phyloP scores from a whole-genome alignment of 2,113 vertebrate species.

The Gymnorhina tibicen region DNA sequence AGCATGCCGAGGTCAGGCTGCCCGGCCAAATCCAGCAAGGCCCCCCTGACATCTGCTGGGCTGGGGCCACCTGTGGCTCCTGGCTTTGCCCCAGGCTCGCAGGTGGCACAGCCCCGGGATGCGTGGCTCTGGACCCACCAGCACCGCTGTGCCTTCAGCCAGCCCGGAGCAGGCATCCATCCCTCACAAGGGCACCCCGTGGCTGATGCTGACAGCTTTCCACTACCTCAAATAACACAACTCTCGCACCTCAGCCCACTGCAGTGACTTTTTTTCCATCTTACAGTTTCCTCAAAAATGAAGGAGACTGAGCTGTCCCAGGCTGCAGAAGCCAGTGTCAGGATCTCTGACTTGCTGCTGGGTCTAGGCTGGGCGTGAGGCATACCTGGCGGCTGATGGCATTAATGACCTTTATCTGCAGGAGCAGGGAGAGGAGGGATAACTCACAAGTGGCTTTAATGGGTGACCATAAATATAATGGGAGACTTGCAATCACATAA shows the following conservation, averaged over 20 bases:
- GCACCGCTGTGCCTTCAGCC: not conserved
- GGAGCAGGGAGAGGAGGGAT: not conserved
- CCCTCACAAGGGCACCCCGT: not conserved
- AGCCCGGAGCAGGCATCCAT: rapidly evolving
- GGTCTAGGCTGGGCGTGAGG: not conserved
- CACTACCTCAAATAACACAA: not conserved
- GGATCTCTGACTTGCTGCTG: not conserved
- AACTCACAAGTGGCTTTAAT: conserved; percentile 20
- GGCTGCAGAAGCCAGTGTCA: not conserved
- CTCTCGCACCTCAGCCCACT: not conserved
- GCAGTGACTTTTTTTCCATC: not conserved
- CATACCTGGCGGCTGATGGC: not conserved
- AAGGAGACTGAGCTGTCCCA: rapidly evolving
- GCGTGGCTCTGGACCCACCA: rapidly evolving
- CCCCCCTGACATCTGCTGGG: rapidly evolving
- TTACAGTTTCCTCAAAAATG: not conserved
- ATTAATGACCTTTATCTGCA: not conserved
- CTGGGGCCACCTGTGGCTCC: not conserved
- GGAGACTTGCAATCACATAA: not conserved
- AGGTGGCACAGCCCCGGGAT: not conserved
- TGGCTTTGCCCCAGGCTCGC: not conserved
- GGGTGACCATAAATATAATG: not conserved
- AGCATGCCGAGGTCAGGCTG: not conserved
- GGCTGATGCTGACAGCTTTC: not conserved
- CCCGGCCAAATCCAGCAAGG: not conserved